Percentiles rank a stretch among this genome's conserved stretches.
Evolutionary conservation across 1,140 invertebrate species (phyloP).

Genomic region (Sitobion miscanthi): DNA sequence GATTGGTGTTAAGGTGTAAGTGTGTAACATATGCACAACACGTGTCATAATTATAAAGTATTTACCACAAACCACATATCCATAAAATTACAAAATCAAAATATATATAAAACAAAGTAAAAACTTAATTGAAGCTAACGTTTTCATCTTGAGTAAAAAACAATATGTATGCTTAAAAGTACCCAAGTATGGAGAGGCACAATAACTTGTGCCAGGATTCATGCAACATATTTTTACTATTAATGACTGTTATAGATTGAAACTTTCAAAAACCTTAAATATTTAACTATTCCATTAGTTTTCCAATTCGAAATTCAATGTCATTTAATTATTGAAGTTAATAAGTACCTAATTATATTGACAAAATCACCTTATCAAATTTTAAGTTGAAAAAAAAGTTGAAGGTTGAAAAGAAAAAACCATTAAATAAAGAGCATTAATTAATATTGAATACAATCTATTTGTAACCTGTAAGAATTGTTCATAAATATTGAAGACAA

Average conservation of each 20-base stretch:
- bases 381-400: neutral
- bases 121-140: neutral
- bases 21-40: neutral
- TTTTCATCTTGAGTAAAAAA: neutral
- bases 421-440: neutral
- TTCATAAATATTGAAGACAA: neutral
- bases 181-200: accelerated
- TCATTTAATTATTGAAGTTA: neutral
- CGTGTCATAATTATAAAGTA: neutral
- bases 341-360: neutral
- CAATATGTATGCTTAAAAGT: neutral
- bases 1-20: neutral
- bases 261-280: neutral
- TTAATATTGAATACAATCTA: neutral
- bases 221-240: neutral
- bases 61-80: neutral
- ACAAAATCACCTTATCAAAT: neutral
- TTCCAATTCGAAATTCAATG: neutral
- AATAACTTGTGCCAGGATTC: neutral
- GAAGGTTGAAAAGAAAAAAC: neutral
- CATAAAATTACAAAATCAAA: neutral
- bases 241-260: neutral
- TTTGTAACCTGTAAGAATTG: neutral
- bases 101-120: neutral
- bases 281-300: neutral